These are phyloP conservation scores for Sebastes cheni DNA, from an alignment of 2,797 vertebrate genomes.

Conservation along the genomic window DNA sequence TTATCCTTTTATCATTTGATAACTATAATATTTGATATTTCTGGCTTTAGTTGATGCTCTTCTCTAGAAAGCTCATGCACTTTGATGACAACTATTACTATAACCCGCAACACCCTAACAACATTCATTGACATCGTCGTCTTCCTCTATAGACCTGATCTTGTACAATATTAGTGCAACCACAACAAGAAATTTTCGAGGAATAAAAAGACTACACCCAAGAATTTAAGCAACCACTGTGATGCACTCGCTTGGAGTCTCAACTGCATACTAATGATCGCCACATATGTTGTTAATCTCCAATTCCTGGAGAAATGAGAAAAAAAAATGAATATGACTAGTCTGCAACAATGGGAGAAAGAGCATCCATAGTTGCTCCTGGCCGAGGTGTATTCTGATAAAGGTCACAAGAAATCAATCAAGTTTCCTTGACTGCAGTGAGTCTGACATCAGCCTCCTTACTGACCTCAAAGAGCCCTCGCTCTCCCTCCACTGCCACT, in stretches of 20 bases:
- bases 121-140: neutral
- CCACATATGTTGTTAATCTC: neutral
- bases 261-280: neutral
- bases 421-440: constrained; percentile 30
- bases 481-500: constrained; percentile 34
- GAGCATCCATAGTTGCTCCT: neutral
- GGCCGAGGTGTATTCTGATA: neutral
- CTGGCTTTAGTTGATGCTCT: neutral
- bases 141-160: neutral
- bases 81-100: neutral
- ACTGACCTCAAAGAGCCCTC: constrained; percentile 56
- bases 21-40: neutral
- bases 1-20: too few relatives aligned
- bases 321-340: neutral
- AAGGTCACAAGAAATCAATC: constrained; percentile 29
- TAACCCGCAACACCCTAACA: too few relatives aligned
- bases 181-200: neutral
- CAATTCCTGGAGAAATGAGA: neutral
- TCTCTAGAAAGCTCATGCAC: too few relatives aligned
- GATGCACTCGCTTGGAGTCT: neutral
- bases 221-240: neutral
- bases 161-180: neutral
- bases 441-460: constrained; percentile 50
- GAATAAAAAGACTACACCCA: neutral
- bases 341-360: neutral